These are phyloP conservation scores for Nephrotoma appendiculata DNA, from an alignment of 2,888 invertebrate species.

Conservation along the genomic window DNA sequence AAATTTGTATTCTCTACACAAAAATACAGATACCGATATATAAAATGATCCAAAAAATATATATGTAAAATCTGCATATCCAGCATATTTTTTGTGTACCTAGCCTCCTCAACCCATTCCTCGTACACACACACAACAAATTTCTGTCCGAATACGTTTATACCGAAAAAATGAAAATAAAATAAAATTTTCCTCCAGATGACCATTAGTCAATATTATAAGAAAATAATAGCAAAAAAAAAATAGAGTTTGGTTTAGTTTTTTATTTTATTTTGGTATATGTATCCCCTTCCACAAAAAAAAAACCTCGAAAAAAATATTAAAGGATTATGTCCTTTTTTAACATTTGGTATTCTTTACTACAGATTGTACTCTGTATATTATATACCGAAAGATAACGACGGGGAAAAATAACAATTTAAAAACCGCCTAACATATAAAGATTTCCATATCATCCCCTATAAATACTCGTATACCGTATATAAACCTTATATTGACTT, in stretches of 20 bases:
- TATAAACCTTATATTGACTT: background rate
- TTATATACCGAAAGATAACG: background rate
- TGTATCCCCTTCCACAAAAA: background rate
- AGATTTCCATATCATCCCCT: background rate
- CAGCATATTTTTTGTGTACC: background rate
- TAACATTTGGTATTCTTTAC: background rate
- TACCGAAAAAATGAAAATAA: background rate
- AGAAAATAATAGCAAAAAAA: background rate
- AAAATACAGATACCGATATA: background rate
- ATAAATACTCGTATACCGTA: background rate
- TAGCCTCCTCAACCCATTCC: background rate
- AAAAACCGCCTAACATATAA: background rate
- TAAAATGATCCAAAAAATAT: background rate
- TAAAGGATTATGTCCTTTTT: background rate
- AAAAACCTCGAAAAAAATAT: background rate
- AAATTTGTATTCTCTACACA: background rate
- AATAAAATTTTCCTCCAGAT: background rate
- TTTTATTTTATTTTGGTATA: background rate
- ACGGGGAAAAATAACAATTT: background rate
- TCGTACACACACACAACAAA: background rate
- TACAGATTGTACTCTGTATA: background rate
- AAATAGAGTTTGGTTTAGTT: background rate
- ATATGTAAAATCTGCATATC: background rate
- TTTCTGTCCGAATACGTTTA: background rate
- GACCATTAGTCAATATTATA: background rate